Conservation (phyloP, 2,113 vertebrate species). For the Pseudorectes ferrugineus region DNA sequence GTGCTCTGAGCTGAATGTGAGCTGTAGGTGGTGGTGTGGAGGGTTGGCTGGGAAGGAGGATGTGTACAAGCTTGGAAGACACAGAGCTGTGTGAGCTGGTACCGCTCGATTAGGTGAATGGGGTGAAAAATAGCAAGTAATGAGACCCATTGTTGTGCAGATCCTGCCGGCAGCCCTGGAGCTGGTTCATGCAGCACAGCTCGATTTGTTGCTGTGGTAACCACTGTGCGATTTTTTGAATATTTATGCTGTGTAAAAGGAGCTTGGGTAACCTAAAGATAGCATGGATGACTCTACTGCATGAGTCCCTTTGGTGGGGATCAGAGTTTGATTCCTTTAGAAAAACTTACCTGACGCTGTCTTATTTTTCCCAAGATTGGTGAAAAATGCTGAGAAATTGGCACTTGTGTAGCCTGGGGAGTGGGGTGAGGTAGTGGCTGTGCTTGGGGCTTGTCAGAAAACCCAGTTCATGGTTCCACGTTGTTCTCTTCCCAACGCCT, state of each 20-base stretch:
- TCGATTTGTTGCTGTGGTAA: background rate
- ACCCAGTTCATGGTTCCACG: background rate
- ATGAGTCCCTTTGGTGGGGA: background rate
- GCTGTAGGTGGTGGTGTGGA: background rate
- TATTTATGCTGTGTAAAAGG: background rate
- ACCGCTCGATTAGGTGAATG: background rate
- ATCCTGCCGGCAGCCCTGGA: background rate
- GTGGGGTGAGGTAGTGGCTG: background rate
- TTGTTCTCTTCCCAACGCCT: background rate
- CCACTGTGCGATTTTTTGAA: background rate
- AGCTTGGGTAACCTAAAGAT: background rate
- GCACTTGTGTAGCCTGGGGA: background rate
- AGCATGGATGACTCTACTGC: background rate
- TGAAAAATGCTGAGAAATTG: background rate
- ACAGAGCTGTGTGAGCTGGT: background rate
- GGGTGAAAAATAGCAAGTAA: background rate
- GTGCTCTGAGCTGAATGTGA: background rate
- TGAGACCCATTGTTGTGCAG: background rate
- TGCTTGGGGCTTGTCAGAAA: background rate
- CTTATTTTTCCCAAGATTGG: background rate
- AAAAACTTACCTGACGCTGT: background rate
- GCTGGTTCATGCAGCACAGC: background rate
- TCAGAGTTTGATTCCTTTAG: background rate
- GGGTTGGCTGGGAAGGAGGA: background rate
- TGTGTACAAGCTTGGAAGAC: accelerated